phyloP scores from a whole-genome alignment of 2,113 vertebrate genomes.

The Nothocercus nigrocapillus region DNA sequence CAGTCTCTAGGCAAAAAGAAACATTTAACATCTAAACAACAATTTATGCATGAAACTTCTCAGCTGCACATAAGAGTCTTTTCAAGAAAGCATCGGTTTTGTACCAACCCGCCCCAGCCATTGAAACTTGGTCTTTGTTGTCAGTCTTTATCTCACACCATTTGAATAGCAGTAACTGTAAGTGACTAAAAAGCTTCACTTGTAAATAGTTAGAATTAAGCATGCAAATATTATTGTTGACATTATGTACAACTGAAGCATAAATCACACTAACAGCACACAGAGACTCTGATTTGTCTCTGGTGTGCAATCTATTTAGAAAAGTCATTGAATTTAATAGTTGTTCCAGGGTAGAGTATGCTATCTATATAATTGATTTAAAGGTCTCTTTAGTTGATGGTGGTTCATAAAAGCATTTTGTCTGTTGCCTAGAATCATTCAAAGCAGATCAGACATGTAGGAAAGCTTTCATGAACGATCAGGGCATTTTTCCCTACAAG shows the following conservation, averaged over 20 bases:
- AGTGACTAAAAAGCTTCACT: neutral
- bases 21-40: neutral
- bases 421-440: neutral
- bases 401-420: conserved; percentile 4
- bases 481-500: neutral
- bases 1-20: neutral
- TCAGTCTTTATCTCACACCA: neutral
- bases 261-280: neutral
- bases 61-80: neutral
- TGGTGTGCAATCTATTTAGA: conserved; percentile 13
- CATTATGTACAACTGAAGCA: neutral
- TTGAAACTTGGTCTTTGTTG: neutral
- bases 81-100: neutral
- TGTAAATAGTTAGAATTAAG: neutral
- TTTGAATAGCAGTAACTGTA: neutral
- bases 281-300: neutral
- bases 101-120: neutral
- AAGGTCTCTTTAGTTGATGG: conserved; percentile 15
- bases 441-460: neutral
- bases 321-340: conserved; percentile 51
- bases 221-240: conserved; percentile 9
- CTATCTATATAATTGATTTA: conserved; percentile 64
- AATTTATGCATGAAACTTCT: neutral
- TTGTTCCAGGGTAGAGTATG: neutral
- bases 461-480: neutral